Base-by-base conservation (phyloP, 2,113 vertebrate genomes). In the Fregetta grallaria region DNA sequence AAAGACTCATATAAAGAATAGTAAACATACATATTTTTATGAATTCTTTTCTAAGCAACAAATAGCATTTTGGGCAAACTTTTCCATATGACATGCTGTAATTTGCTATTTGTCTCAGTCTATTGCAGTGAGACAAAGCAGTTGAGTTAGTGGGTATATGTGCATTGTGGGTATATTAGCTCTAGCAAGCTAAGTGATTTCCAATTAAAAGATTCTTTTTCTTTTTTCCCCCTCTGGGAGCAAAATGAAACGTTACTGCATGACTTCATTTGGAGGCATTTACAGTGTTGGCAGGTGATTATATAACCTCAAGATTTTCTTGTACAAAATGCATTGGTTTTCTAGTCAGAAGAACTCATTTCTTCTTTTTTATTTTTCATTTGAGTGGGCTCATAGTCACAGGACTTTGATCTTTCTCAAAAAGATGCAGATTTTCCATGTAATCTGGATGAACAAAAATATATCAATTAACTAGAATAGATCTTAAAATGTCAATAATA, bases 211-310 rank as follows among this genome's bases (percentile, higher is more conserved):
- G 50, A 83, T 70, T 80, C 55, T 93, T 92, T 92, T 72, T 72
- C 32, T 56, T 65, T 73, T 93, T 83, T 45, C 44, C 73, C 77
- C 70, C 81, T 91, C 84, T 85, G 85, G 88, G 92, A 96, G 55
- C 67, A 95, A 96, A 86, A 86, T 94, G 79, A 92, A 94, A 77
- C 90, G 63, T 92, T 95, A 88, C 86, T 94, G 96, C 88, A 88
- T 96, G 90, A 96, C 82, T 95, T 97, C 78, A 86, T 91, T 94
- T 93, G 92, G 30, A 93, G 87, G 82, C 92, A 92, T 96, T 90
- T 97, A 83, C 74, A 94, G 47, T 92, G 88, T 92, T 96, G 90
- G 78, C 93, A 95, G 93, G 55, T 93, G 88, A 84, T 97, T 97
- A 96, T 74, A 58, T 96, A 96, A 96, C 75, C 32, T 82, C 45